Percentiles rank a stretch among this genome's conserved stretches.
Conservation (phyloP, 2,888 invertebrate genomes). For the Rhagonycha fulva region DNA sequence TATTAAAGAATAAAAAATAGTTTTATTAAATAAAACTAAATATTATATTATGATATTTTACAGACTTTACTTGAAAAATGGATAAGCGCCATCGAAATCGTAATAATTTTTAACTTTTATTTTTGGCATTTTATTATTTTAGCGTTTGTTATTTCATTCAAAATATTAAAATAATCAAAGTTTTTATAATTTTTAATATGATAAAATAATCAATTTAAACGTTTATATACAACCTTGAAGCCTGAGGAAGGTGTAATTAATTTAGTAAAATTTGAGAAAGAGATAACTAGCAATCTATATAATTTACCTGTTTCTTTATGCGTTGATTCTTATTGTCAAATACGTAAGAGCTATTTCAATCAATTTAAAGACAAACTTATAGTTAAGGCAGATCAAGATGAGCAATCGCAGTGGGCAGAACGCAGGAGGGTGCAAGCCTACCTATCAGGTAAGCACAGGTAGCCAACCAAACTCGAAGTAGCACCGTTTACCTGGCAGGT, state of each 20-base stretch:
- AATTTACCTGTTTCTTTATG: not conserved
- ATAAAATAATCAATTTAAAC: not conserved
- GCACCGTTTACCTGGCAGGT: conserved; percentile 53
- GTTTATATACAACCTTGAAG: not conserved
- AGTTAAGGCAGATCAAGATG: conserved; percentile 41
- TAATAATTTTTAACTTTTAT: not conserved
- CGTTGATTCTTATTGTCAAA: not conserved
- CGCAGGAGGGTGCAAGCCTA: conserved; percentile 53
- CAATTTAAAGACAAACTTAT: conserved; percentile 18
- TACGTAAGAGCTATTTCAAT: conserved; percentile 15
- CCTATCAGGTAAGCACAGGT: conserved; percentile 53
- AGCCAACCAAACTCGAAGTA: conserved; percentile 55
- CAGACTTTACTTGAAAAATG: too few species aligned
- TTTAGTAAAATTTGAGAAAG: not conserved
- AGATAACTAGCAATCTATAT: not conserved
- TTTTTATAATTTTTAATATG: not conserved
- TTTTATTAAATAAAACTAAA: not conserved
- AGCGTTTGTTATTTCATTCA: not conserved
- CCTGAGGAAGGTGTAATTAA: not conserved
- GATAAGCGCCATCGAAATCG: too few species aligned
- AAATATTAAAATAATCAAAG: not conserved
- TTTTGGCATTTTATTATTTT: not conserved
- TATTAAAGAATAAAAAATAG: not conserved
- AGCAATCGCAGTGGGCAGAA: conserved; percentile 53
- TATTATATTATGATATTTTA: too few species aligned